Evolutionary conservation across 2,888 invertebrate species (phyloP).

Genomic region (Lysandra bellargus): DNA sequence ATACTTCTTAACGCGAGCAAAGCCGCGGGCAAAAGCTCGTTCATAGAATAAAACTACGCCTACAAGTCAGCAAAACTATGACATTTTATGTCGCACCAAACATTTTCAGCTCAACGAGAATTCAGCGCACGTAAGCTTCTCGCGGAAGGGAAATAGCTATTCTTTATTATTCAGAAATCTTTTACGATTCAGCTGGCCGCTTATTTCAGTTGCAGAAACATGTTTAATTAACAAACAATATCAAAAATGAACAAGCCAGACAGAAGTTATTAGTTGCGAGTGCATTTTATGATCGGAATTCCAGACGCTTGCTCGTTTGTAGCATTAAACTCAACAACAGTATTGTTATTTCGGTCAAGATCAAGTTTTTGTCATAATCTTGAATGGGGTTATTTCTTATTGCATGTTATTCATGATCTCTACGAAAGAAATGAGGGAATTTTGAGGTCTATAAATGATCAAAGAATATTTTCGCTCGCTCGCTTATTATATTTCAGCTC

Average conservation of each 20-base stretch:
- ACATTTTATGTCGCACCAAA: constrained; percentile 1
- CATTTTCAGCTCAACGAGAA: not conserved
- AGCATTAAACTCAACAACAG: not conserved
- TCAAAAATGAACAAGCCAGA: constrained; percentile 30
- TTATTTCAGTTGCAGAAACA: constrained; percentile 24
- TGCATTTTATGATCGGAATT: constrained; percentile 36
- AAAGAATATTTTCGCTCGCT: too few relatives aligned
- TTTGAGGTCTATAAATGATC: too few relatives aligned
- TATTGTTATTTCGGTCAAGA: not conserved
- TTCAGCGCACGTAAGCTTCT: constrained; percentile 7
- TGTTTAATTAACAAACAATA: constrained; percentile 28
- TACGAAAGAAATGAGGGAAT: too few relatives aligned
- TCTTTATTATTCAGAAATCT: constrained; percentile 23
- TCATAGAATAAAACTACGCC: not conserved
- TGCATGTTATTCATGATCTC: too few relatives aligned
- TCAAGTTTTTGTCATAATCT: not conserved
- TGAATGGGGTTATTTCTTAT: not conserved
- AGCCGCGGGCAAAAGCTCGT: too few relatives aligned
- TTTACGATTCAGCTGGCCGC: constrained; percentile 4
- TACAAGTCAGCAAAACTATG: not conserved
- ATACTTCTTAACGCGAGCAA: too few relatives aligned
- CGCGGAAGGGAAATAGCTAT: constrained; percentile 6
- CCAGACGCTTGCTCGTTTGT: constrained; percentile 33
- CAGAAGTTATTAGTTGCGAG: constrained; percentile 33
- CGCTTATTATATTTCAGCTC: too few relatives aligned